These are phyloP conservation scores for Nannobrachium achirus DNA, from an alignment of 2,113 vertebrate genomes.

Conservation along the genomic window DNA sequence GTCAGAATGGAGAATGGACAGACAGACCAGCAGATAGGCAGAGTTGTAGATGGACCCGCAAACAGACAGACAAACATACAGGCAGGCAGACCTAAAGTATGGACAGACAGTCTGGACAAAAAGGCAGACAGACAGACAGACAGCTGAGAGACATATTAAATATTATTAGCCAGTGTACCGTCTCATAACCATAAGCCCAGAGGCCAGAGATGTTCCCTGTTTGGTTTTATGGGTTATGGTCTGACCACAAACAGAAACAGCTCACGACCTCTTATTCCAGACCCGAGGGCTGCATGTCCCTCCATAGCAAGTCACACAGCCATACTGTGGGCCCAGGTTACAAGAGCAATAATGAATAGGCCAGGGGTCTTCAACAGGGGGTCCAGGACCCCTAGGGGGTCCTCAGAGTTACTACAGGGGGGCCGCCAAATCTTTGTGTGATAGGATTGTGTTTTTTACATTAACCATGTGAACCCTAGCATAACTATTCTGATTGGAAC, in stretches of 20 bases:
- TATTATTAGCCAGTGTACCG: conserved; percentile 42
- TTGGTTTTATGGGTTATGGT: conserved; percentile 42
- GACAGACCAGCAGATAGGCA: neutral
- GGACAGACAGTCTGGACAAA: conserved; percentile 17
- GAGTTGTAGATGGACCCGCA: neutral
- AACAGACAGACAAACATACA: conserved; percentile 2
- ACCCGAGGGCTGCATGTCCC: conserved; percentile 24
- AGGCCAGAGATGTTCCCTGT: conserved; percentile 54
- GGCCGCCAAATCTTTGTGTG: too few species aligned
- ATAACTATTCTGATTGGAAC: too few species aligned
- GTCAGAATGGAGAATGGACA: neutral
- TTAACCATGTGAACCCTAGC: too few species aligned
- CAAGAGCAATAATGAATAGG: conserved; percentile 20
- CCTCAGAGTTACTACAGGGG: too few species aligned
- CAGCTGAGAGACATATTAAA: conserved; percentile 53
- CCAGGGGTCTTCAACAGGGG: too few species aligned
- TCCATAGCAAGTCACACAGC: conserved; percentile 21
- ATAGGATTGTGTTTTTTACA: too few species aligned
- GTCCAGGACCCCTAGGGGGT: too few species aligned
- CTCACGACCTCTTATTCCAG: conserved; percentile 37
- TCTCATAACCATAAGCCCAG: conserved; percentile 49
- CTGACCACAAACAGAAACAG: conserved; percentile 45
- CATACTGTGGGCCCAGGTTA: neutral
- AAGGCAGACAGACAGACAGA: conserved; percentile 45
- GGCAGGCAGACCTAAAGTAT: conserved; percentile 42